A percentile compares a stretch with the other conserved stretches of the same genome.
Evolutionary conservation across 2,888 invertebrate genomes (phyloP).

Genomic region (Drosophila neonasuta): DNA sequence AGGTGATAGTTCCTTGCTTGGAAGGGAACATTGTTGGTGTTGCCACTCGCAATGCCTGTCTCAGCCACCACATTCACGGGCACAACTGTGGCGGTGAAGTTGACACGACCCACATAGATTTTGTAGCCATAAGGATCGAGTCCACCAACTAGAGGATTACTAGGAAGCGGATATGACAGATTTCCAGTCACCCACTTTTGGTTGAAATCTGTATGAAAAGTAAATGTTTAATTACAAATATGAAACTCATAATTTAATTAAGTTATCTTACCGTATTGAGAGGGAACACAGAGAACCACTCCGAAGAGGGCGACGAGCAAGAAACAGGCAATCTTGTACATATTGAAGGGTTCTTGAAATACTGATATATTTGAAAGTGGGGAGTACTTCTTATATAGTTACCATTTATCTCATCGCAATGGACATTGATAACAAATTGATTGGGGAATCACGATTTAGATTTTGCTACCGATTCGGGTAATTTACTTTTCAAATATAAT

Average conservation of each 20-base stretch:
- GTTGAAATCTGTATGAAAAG: neutral
- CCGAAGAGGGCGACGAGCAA: constrained; percentile 9
- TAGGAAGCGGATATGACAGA: constrained; percentile 7
- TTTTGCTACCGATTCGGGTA: neutral
- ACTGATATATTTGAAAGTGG: neutral
- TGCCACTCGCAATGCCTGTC: constrained; percentile 45
- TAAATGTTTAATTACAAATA: neutral
- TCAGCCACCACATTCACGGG: constrained; percentile 56
- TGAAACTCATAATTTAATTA: neutral
- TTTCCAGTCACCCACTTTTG: constrained; percentile 14
- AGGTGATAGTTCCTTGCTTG: constrained; percentile 40
- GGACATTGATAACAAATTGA: neutral
- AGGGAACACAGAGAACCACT: constrained; percentile 14
- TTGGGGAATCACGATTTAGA: constrained; percentile 2
- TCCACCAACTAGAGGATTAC: constrained; percentile 9
- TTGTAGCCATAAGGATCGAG: constrained; percentile 4
- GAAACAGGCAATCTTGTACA: constrained; percentile 9
- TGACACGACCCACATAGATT: constrained; percentile 43
- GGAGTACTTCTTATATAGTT: constrained; percentile 1
- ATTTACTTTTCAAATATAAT: constrained; percentile 1
- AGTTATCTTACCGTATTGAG: constrained; percentile 9
- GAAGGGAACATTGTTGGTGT: constrained; percentile 18
- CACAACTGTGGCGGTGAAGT: constrained; percentile 25
- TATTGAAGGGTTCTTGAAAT: neutral
- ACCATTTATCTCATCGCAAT: neutral